A percentile compares a stretch with the other conserved stretches of the same genome.
phyloP scores from a whole-genome alignment of 2,888 invertebrate species.

The Scotopteryx bipunctaria region DNA sequence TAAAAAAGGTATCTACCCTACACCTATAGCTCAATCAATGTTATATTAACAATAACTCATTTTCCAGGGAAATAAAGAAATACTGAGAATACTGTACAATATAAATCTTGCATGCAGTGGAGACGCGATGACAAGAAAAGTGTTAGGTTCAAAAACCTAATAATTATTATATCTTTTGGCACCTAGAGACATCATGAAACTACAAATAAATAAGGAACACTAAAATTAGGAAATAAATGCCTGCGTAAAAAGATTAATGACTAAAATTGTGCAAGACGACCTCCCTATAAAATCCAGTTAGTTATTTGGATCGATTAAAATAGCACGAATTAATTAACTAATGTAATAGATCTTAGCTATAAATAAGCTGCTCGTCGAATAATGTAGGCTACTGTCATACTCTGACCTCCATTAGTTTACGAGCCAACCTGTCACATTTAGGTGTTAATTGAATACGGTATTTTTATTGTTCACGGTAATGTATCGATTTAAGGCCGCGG shows the following conservation, averaged over 20 bases:
- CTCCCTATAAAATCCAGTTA: background rate
- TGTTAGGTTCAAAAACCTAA: constrained; percentile 16
- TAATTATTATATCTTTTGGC: constrained; percentile 13
- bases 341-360: background rate
- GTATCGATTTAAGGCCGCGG: too few species aligned
- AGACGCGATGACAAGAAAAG: constrained; percentile 6
- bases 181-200: background rate
- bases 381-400: constrained; percentile 1
- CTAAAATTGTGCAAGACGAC: background rate
- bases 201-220: constrained; percentile 6
- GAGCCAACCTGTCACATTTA: constrained; percentile 10
- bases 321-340: constrained; percentile 9
- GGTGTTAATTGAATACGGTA: constrained; percentile 19
- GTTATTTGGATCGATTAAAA: background rate
- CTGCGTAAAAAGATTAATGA: constrained; percentile 3
- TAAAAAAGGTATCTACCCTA: too few species aligned
- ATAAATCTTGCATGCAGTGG: constrained; percentile 1
- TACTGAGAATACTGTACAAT: background rate
- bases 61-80: background rate
- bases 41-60: background rate
- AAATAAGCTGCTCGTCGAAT: constrained; percentile 7
- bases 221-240: background rate
- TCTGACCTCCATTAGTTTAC: constrained; percentile 10
- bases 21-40: background rate
- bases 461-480: constrained; percentile 32